phyloP scores from a whole-genome alignment of 2,888 invertebrate genomes.

The Acanthosepion esculentum region DNA sequence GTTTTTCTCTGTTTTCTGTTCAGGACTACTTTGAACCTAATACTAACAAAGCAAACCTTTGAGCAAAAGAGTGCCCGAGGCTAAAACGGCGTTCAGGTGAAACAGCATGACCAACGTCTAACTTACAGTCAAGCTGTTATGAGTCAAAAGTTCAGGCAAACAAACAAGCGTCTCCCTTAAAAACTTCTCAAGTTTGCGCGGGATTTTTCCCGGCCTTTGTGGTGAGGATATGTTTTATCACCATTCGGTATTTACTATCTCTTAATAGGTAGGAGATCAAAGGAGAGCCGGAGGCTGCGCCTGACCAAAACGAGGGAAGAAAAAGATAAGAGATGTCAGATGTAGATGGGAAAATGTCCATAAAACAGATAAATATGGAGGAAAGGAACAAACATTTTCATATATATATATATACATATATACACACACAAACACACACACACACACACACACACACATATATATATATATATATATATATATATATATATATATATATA shows the following conservation, averaged over 20 bases:
- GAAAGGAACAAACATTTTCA: background rate
- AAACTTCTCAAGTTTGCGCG: background rate
- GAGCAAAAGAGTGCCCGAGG: background rate
- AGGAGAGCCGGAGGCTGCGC: background rate
- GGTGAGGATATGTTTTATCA: constrained; percentile 9
- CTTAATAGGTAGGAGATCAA: background rate
- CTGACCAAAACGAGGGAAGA: background rate
- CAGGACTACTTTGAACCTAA: background rate
- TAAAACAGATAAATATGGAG: background rate
- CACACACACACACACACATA: too few relatives aligned
- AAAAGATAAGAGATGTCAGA: background rate
- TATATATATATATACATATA: background rate
- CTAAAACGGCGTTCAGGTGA: background rate
- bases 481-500: too few relatives aligned
- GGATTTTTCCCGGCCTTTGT: background rate
- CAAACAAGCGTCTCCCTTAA: background rate
- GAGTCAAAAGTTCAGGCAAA: background rate
- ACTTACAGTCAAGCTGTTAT: background rate
- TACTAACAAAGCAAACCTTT: background rate
- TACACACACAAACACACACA: too few relatives aligned
- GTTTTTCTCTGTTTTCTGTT: background rate
- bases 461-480: too few relatives aligned
- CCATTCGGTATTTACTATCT: constrained; percentile 18
- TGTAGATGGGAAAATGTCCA: background rate
- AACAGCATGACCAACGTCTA: background rate